phyloP scores from a whole-genome alignment of 1,140 invertebrate species.

The Amyelois transitella region DNA sequence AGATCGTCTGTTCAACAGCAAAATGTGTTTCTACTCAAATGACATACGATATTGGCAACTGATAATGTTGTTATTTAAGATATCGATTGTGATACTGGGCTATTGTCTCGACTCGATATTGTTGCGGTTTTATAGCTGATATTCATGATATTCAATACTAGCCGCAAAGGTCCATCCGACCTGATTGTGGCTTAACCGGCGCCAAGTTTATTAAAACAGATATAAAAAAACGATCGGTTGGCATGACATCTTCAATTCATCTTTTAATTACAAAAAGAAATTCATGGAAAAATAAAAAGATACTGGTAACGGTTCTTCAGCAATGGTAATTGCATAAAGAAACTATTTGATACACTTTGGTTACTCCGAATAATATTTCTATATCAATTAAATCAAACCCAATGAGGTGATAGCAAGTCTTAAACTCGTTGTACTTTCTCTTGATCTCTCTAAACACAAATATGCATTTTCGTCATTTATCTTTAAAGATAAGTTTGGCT shows the following conservation, averaged over 20 bases:
- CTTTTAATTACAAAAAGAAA: not conserved
- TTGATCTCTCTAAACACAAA: not conserved
- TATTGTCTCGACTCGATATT: constrained; percentile 10
- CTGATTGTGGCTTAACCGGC: constrained; percentile 29
- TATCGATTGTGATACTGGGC: constrained; percentile 19
- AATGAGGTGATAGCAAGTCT: too few species aligned
- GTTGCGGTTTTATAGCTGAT: constrained; percentile 26
- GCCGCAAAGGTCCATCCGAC: constrained; percentile 28
- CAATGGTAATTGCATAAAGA: too few species aligned
- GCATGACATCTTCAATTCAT: constrained; percentile 4
- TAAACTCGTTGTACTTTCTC: constrained; percentile 6
- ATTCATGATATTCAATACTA: constrained; percentile 29
- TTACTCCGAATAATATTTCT: too few species aligned
- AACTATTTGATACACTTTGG: too few species aligned
- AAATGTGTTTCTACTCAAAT: not conserved
- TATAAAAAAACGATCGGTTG: constrained; percentile 7
- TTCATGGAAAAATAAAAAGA: not conserved
- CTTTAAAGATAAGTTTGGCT: not conserved
- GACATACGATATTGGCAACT: constrained; percentile 9
- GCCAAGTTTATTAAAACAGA: constrained; percentile 11
- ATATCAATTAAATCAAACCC: too few species aligned
- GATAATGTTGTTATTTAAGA: constrained; percentile 16
- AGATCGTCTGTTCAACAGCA: not conserved
- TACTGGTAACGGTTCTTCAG: not conserved
- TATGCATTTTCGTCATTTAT: not conserved